Evolutionary conservation across 2,888 invertebrate genomes (phyloP), one percentile per base, ranked within the genome.

Genomic region (Cactoblastis cactorum): DNA sequence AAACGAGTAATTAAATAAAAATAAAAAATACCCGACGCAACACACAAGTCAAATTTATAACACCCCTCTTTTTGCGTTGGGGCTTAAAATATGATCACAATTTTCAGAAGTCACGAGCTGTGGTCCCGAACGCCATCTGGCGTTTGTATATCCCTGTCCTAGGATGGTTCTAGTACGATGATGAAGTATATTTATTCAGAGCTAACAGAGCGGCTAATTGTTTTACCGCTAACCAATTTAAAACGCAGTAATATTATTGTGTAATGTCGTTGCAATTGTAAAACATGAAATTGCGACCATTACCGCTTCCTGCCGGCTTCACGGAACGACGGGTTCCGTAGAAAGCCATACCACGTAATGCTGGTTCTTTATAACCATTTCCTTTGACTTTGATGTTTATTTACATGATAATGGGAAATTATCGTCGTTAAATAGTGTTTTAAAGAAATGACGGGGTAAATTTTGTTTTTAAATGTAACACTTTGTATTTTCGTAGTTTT

Each of bases 241-340:
- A 19, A 12, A 32, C 24, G 28, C 39, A 14, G 22, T 5, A 22
- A 5, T 22, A 22, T 39, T 17, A 38, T 53, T 53, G 49, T 45
- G 39, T 50, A 54, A 53, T 54, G 45, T 32, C 39, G 50, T 45
- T 41, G 41, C 33, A 58, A 54, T 56, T 54, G 53, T 49, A 53
- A 58, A 48, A 52, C 53, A 46, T 53, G 22, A 54, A 55, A 55
- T 59, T 55, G 53, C 52, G 34, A 38, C 50, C 51, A 51, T 59
- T 55, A 54, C 12, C 34, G 49, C 53, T 58, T 63, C 63, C 63
- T 57, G 61, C 41, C 52, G 45, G 50, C 51, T 61, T 63, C 61
- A 55, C 52, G 24, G 53, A 59, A 63, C 57, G 17, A n/a, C 11
- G 43, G 43, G 28, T 43, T 43, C 43, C 43, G 43, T 17, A 43